Evolutionary conservation across 2,888 invertebrate genomes (phyloP).

Genomic region (Torymus aiolomorphi): DNA sequence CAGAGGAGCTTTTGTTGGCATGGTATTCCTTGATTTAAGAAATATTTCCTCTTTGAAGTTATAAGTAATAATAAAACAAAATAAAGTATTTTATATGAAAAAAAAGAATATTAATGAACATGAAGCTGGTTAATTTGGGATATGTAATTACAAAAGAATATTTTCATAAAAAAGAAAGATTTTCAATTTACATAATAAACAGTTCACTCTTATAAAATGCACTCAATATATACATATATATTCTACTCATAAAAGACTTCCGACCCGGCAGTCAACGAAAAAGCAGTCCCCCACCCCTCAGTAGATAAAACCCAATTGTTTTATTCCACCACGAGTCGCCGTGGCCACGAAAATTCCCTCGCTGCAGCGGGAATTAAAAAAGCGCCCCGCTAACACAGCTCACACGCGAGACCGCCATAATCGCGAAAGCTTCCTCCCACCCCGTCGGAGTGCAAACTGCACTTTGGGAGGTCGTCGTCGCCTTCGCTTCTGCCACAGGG

Average conservation of each 20-base stretch:
- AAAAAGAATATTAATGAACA: too few species aligned
- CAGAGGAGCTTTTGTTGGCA: constrained; percentile 7
- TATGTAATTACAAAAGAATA: too few species aligned
- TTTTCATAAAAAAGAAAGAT: too few species aligned
- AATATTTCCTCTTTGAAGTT: constrained; percentile 3
- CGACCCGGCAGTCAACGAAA: not conserved
- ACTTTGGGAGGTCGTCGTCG: constrained; percentile 23
- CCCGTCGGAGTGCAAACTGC: constrained; percentile 13
- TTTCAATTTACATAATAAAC: too few species aligned
- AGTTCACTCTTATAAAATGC: too few species aligned
- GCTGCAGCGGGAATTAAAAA: constrained; percentile 14
- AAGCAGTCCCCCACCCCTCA: not conserved
- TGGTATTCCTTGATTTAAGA: not conserved
- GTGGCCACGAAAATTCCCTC: constrained; percentile 3
- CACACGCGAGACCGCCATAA: constrained; percentile 31
- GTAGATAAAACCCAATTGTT: constrained; percentile 39
- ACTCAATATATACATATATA: too few species aligned
- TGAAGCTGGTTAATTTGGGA: too few species aligned
- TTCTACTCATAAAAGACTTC: not conserved
- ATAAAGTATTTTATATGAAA: too few species aligned
- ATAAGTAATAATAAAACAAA: too few species aligned
- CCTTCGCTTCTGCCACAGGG: not conserved
- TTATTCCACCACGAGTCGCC: constrained; percentile 7
- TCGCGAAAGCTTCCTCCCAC: constrained; percentile 34
- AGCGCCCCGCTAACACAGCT: not conserved